Evolutionary conservation across 2,888 invertebrate species (phyloP).

Genomic region (Volucella inanis): DNA sequence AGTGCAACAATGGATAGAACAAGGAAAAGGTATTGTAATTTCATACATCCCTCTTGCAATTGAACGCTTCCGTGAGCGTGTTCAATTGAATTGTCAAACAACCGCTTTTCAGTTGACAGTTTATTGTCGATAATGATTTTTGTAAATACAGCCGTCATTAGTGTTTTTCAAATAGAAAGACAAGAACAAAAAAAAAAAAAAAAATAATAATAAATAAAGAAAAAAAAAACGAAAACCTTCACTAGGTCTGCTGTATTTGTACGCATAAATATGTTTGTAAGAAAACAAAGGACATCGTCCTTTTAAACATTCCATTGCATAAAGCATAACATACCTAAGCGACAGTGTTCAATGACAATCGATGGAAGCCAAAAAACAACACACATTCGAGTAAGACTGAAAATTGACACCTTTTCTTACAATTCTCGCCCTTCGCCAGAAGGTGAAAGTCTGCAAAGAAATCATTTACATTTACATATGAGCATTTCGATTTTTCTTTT

Average conservation of each 20-base stretch:
- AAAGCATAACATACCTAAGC: conserved; percentile 56
- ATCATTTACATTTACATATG: conserved; percentile 45
- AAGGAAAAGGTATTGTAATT: conserved; percentile 55
- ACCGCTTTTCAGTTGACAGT: conserved; percentile 76
- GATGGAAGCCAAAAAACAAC: conserved; percentile 68
- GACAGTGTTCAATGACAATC: conserved; percentile 69
- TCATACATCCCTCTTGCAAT: conserved; percentile 76
- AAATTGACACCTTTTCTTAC: conserved; percentile 68
- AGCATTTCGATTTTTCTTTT: neutral
- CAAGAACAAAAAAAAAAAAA: too few species aligned
- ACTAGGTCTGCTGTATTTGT: conserved; percentile 31
- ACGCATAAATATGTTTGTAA: conserved; percentile 17
- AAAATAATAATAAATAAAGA: too few species aligned
- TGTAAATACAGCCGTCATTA: conserved; percentile 80
- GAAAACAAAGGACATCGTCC: conserved; percentile 72
- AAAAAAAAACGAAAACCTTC: conserved; percentile 6
- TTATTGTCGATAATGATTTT: conserved; percentile 78
- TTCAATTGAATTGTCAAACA: conserved; percentile 80
- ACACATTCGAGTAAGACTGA: conserved; percentile 48
- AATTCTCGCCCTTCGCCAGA: conserved; percentile 54
- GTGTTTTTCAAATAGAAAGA: conserved; percentile 13
- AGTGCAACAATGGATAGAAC: conserved; percentile 67
- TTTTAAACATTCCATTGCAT: conserved; percentile 70
- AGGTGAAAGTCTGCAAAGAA: conserved; percentile 50
- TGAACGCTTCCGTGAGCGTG: conserved; percentile 77